Evolutionary conservation across 2,113 vertebrate genomes (phyloP), one percentile per base, ranked within the genome.

Genomic region (cat (Felis catus)): DNA sequence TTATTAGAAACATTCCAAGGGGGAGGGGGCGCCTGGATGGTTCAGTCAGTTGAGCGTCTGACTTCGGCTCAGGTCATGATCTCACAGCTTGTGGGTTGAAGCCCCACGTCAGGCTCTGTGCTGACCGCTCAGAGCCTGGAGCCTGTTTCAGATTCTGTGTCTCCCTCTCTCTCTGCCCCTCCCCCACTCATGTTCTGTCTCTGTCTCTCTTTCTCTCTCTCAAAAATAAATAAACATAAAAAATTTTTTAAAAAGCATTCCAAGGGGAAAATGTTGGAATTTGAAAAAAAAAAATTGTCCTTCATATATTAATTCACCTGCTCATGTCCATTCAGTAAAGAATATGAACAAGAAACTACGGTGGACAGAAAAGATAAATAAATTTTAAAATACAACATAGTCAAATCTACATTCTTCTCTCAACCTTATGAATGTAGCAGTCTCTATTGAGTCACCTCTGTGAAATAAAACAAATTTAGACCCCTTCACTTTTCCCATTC

Each of bases 251-350:
- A 9, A 61, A 89, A 89, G 53, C 79, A 81, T 31, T 48, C 73
- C 63, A 55, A 71, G 7, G 13, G 23, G 11, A 12, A 78, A 80
- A 55, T 84, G 31, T 8, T 58, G 27, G 51, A 45, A 13, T 88
- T 95, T 45, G 36, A 63, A 21, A 14, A 51, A 65, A 65, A 73
- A 89, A 16, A 18, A 3, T 18, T 81, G 21, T 36, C 51, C 58
- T 41, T 71, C 29, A 65, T 39, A 95, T 88, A 68, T 96, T 90
- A 94, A 89, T 94, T 78, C 41, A n/a, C 33, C 31, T 91, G 19
- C 93, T 96, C 36, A 76, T 89, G 88, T 90, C 36, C 45, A 79
- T 61, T 79, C 16, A 66, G 31, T 73, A 88, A 85, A 84, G 88
- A 66, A 84, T 73, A 74, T n/a, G 4, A 71, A 18, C 27, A 74